Evolutionary conservation across 2,888 invertebrate species (phyloP), one percentile per base, ranked within the genome.

Genomic region (Leptinotarsa juncta): DNA sequence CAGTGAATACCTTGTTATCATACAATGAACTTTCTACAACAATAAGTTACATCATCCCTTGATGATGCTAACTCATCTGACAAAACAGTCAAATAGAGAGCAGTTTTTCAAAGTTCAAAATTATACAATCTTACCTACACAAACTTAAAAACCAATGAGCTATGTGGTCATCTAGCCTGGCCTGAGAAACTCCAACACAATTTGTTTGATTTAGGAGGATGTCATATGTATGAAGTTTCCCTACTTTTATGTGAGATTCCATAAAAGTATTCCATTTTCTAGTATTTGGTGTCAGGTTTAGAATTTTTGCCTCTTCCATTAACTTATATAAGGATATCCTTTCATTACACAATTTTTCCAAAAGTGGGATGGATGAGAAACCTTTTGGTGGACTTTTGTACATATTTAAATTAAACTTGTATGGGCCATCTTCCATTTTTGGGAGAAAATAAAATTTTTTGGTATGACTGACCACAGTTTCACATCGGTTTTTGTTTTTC

Each of bases 131-230:
- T 57, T 71, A 73, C 66, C 60, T 78, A 78, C 77, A 70, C 67
- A 78, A 73, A 70, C 75, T 77, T n/a, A 78, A 55, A 4, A 77
- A 15, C 78, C 78, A 78, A 53, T 78, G 78, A 16, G 76, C 75
- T n/a, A 73, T 67, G 26, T 76, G 71, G 50, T 76, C 72, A 49
- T 73, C 50, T 49, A 16, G 50, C 71, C 67, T 70, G 2, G 74
- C 72, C 55, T 48, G 70, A 14, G 55, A n/a, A 2, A 62, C 14
- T 4, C 62, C 62, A 0, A 62, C 23, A 42, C 3, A 18, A 53
- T 67, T 49, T 20, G 70, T n/a, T 23, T n/a, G 26, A 20, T 42
- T 57, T 12, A 74, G 48, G 65, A 74, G 60, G 20, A 51, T 23
- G 20, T 48, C 18, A 42, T 74, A 74, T 18, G 71, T 65, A 32